These are phyloP conservation scores for Anguilla megastoma DNA, from an alignment of 2,797 vertebrate genomes.

Conservation along the genomic window DNA sequence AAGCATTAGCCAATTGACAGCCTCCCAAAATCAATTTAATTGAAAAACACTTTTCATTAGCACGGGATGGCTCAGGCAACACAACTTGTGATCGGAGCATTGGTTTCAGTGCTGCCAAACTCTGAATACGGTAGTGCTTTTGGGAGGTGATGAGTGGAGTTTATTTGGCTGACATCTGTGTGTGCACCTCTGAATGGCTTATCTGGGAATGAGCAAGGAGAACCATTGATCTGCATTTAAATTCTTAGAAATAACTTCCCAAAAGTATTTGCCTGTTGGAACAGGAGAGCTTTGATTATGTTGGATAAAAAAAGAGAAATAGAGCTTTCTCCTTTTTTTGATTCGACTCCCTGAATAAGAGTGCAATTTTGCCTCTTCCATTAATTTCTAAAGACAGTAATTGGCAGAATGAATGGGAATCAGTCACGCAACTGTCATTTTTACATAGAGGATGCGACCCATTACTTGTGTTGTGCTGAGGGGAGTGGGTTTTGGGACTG, in stretches of 20 bases:
- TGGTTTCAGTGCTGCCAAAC: slow-evolving; percentile 6
- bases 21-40: neutral
- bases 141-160: neutral
- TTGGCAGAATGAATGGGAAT: neutral
- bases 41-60: slow-evolving; percentile 20
- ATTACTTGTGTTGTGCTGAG: neutral
- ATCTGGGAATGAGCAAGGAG: neutral
- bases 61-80: neutral
- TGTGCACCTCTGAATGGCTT: neutral
- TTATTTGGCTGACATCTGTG: neutral
- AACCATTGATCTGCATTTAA: neutral
- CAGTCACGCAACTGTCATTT: neutral
- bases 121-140: neutral
- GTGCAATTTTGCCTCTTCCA: neutral
- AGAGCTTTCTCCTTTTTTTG: neutral
- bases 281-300: neutral
- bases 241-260: neutral
- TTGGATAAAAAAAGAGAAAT: neutral
- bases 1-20: neutral
- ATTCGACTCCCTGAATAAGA: neutral
- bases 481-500: neutral
- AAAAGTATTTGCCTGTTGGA: neutral
- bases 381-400: neutral
- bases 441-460: neutral
- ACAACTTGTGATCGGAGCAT: neutral